Percentiles rank a stretch among this genome's conserved stretches.
Conservation (phyloP, 2,113 vertebrate species). For the Plestiodon gilberti region DNA sequence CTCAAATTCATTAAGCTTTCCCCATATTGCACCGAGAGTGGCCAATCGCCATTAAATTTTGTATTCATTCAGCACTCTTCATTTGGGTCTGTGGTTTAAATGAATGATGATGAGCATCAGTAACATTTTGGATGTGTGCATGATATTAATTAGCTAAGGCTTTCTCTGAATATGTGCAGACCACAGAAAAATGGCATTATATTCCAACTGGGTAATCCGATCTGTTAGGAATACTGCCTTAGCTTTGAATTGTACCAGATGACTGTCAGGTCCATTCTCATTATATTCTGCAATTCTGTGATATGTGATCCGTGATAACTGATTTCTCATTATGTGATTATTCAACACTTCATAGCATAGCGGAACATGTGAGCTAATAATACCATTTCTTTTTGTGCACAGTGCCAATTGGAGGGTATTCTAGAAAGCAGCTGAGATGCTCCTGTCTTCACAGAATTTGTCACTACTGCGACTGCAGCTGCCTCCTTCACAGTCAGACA, state of each 20-base stretch:
- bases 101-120: constrained; percentile 21
- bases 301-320: not conserved
- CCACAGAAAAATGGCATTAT: not conserved
- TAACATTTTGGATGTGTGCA: not conserved
- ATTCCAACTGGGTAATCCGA: not conserved
- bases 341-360: not conserved
- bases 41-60: constrained; percentile 5
- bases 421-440: not conserved
- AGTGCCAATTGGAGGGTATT: not conserved
- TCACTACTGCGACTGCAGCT: not conserved
- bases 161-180: constrained; percentile 1
- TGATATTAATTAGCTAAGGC: not conserved
- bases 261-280: not conserved
- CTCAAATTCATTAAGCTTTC: constrained; percentile 26
- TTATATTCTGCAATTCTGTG: not conserved
- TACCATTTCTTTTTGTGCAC: not conserved
- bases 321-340: not conserved
- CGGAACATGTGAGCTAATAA: not conserved
- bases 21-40: not conserved
- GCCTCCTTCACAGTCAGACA: not conserved
- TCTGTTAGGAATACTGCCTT: not conserved
- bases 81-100: not conserved
- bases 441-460: not conserved
- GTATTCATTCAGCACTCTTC: constrained; percentile 17
- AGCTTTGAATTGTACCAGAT: not conserved